A percentile compares a stretch with the other conserved stretches of the same genome.
These are phyloP conservation scores for Beroe forskalii DNA, from an alignment of 37 sponge, comb jelly and placozoan genomes.

Conservation along the genomic window DNA sequence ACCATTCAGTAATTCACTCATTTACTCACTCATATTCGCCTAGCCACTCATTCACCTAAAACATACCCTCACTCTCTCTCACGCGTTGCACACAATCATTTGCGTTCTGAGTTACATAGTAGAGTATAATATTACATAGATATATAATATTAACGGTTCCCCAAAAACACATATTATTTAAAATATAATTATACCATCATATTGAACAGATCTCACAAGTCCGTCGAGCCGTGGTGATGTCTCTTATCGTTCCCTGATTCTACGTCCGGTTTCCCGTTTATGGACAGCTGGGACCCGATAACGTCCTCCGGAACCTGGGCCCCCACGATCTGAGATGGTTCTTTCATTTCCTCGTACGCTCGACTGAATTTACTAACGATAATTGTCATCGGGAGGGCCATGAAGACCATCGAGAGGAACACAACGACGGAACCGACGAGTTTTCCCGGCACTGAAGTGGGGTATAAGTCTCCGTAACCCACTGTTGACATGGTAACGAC, in stretches of 20 bases:
- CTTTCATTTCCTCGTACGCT: constrained; percentile 65
- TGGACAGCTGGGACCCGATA: constrained; percentile 21
- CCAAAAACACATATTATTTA: too few relatives aligned
- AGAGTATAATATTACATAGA: too few relatives aligned
- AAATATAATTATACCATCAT: constrained; percentile 6
- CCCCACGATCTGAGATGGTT: constrained; percentile 13
- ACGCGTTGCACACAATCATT: too few relatives aligned
- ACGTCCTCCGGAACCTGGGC: not conserved
- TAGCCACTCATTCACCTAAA: too few relatives aligned
- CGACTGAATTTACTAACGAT: constrained; percentile 65
- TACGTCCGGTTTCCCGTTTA: constrained; percentile 49
- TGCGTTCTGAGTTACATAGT: too few relatives aligned
- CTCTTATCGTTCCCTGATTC: not conserved
- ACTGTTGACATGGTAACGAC: constrained; percentile 65
- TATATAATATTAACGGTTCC: too few relatives aligned
- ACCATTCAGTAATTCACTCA: too few relatives aligned
- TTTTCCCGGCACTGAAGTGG: constrained; percentile 59
- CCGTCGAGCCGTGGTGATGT: constrained; percentile 8
- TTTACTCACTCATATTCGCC: too few relatives aligned
- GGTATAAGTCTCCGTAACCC: constrained; percentile 45
- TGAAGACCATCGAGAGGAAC: constrained; percentile 64
- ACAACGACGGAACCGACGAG: constrained; percentile 57
- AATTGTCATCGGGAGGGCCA: constrained; percentile 61
- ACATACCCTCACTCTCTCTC: too few relatives aligned
- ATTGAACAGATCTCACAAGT: constrained; percentile 5